phyloP scores from a whole-genome alignment of 2,888 invertebrate genomes.

The Nephrotoma appendiculata region DNA sequence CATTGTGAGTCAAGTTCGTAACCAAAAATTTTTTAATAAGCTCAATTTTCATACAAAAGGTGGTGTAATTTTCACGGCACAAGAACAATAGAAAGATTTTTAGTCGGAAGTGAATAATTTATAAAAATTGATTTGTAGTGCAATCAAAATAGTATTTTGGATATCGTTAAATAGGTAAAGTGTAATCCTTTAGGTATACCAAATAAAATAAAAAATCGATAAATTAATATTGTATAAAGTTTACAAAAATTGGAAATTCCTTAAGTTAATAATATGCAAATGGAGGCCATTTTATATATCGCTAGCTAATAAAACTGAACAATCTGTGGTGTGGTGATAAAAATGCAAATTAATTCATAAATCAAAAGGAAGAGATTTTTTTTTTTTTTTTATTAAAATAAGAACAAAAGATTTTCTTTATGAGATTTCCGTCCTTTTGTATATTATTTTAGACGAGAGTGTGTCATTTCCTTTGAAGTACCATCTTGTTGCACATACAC shows the following conservation, averaged over 20 bases:
- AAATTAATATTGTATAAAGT: background rate
- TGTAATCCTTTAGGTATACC: background rate
- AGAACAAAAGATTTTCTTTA: background rate
- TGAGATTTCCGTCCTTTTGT: background rate
- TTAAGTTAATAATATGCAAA: background rate
- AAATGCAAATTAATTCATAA: background rate
- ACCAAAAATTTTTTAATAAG: background rate
- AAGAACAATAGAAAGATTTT: background rate
- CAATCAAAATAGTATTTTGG: background rate
- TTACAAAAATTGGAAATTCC: background rate
- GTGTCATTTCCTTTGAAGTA: background rate
- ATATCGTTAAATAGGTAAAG: background rate
- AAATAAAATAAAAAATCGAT: background rate
- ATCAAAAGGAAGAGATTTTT: background rate
- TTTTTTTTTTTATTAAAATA: background rate
- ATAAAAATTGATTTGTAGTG: background rate
- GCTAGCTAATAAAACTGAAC: background rate
- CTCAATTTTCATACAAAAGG: background rate
- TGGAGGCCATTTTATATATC: background rate
- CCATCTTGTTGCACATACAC: background rate
- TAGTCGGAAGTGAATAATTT: background rate
- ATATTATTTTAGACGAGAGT: background rate
- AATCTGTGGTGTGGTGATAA: background rate
- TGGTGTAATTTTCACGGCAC: background rate
- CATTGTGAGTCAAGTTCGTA: background rate